These are phyloP conservation scores for Zaprionus bogoriensis DNA, from an alignment of 2,888 invertebrate genomes.

Conservation along the genomic window DNA sequence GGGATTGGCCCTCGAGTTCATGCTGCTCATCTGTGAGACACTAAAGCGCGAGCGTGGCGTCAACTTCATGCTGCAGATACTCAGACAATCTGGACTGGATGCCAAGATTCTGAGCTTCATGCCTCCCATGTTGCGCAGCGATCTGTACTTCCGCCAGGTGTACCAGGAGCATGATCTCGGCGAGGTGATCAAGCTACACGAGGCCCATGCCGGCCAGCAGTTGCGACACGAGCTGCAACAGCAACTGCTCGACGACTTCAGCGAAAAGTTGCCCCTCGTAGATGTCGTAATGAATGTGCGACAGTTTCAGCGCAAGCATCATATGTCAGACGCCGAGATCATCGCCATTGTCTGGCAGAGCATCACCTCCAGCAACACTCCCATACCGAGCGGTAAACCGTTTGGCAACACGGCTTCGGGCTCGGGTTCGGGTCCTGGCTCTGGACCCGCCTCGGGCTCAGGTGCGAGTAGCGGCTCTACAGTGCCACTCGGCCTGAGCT, in stretches of 20 bases:
- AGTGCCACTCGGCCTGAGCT: not conserved
- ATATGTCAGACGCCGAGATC: conserved; percentile 37
- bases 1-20: conserved; percentile 24
- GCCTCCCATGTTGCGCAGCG: conserved; percentile 42
- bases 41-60: conserved; percentile 18
- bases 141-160: conserved; percentile 25
- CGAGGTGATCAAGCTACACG: conserved; percentile 31
- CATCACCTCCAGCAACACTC: conserved; percentile 2
- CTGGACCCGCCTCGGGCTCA: too few species aligned
- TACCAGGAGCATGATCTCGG: conserved; percentile 24
- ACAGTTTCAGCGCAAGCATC: conserved; percentile 31
- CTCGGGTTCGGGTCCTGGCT: too few species aligned
- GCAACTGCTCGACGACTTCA: conserved; percentile 26
- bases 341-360: conserved; percentile 39
- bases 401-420: too few species aligned
- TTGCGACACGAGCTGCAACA: conserved; percentile 1
- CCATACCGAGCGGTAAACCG: not conserved
- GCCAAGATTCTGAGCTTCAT: conserved; percentile 29
- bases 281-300: conserved; percentile 29
- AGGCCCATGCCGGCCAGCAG: conserved; percentile 12
- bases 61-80: conserved; percentile 17
- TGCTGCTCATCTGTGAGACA: conserved; percentile 19
- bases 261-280: conserved; percentile 19
- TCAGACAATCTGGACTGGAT: conserved; percentile 22
- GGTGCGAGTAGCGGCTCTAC: too few species aligned